Evolutionary conservation across 2,113 vertebrate genomes (phyloP).

Genomic region (Hemiscyllium ocellatum): DNA sequence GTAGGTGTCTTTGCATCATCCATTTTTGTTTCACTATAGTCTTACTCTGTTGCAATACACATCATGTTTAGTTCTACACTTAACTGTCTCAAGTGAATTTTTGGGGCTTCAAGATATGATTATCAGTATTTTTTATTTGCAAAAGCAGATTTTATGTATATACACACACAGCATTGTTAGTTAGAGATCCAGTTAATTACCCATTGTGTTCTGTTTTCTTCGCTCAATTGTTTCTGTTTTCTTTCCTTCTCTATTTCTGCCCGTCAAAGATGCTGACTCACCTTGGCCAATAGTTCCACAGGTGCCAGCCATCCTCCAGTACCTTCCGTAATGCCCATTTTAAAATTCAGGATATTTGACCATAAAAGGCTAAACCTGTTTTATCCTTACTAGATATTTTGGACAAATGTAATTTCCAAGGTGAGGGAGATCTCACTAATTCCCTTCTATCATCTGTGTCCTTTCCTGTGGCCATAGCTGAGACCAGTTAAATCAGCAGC

Average conservation of each 20-base stretch:
- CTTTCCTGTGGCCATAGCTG: neutral
- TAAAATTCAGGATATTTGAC: neutral
- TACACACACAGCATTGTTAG: neutral
- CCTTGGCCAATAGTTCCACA: neutral
- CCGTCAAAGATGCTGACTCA: neutral
- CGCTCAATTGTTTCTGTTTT: neutral
- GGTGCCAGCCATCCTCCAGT: neutral
- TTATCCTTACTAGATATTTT: neutral
- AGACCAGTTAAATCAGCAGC: neutral
- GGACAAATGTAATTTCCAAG: neutral
- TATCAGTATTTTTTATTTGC: neutral
- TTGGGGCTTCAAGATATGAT: neutral
- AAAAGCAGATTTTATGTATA: neutral
- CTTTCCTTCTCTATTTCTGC: neutral
- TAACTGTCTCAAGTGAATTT: neutral
- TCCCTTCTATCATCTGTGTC: neutral
- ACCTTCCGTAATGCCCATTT: neutral
- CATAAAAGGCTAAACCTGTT: neutral
- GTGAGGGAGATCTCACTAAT: neutral
- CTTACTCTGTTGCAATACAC: neutral
- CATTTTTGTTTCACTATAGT: neutral
- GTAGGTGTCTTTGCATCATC: neutral
- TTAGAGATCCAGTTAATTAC: neutral
- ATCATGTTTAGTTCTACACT: neutral
- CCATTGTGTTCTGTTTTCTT: neutral